These are phyloP conservation scores for Chinchilla lanigera DNA, from an alignment of 2,113 vertebrate genomes.

Conservation along the genomic window DNA sequence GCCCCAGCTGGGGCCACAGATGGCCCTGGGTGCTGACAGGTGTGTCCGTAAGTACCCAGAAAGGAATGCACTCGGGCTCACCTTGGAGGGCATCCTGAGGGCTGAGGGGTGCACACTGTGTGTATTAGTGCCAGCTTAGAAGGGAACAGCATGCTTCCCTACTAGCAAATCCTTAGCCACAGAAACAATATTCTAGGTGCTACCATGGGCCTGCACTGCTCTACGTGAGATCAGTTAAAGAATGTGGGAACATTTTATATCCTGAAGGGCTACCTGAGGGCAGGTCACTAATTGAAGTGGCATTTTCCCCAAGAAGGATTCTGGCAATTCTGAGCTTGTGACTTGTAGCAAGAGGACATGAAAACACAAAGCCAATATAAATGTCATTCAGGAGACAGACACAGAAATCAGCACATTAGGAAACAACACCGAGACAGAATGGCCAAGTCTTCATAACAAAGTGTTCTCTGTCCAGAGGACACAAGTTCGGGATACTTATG, in stretches of 20 bases:
- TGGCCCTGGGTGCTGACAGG: no score
- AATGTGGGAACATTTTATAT: constrained; percentile 1
- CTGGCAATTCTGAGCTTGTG: constrained; percentile 26
- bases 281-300: not conserved
- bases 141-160: not conserved
- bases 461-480: not conserved
- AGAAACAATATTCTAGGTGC: not conserved
- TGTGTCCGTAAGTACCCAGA: not conserved
- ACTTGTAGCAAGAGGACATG: not conserved
- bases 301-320: constrained; percentile 37
- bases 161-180: not conserved
- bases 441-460: not conserved
- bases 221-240: not conserved
- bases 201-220: not conserved
- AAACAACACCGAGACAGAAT: not conserved
- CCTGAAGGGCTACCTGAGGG: not conserved
- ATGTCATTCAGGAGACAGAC: not conserved
- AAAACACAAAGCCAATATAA: not conserved
- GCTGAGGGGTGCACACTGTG: not conserved
- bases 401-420: not conserved
- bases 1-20: no score
- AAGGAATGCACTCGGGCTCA: not conserved
- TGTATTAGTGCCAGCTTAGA: not conserved
- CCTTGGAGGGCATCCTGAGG: not conserved
- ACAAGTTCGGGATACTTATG: not conserved